These are phyloP conservation scores for Zhuqinia jingwanae DNA, from an alignment of 2,888 invertebrate genomes.

Conservation along the genomic window DNA sequence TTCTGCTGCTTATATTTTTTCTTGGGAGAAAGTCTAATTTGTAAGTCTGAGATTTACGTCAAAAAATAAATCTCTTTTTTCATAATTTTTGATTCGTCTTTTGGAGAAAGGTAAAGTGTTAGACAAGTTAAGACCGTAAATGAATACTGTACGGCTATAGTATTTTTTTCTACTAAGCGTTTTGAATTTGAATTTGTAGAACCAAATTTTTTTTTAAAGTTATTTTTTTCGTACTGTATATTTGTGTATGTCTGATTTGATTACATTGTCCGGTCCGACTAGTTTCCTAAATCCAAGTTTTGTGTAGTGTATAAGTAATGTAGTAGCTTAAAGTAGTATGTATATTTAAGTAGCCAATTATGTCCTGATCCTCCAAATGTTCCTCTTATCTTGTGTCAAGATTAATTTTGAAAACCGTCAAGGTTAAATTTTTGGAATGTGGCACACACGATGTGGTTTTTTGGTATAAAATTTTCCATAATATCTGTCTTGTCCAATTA, in stretches of 20 bases:
- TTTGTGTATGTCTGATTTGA: conserved; percentile 46
- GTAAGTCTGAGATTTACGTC: conserved; percentile 43
- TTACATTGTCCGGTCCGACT: conserved; percentile 64
- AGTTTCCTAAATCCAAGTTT: conserved; percentile 53
- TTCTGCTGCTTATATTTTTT: no score
- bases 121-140: conserved; percentile 67
- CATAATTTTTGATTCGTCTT: neutral
- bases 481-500: conserved; percentile 1
- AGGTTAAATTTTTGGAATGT: neutral
- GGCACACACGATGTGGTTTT: conserved; percentile 45
- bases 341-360: neutral
- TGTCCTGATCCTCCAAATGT: no score
- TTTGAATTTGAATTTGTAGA: neutral
- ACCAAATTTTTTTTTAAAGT: neutral
- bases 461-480: conserved; percentile 50
- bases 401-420: neutral
- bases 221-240: no score
- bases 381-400: neutral
- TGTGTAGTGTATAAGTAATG: neutral
- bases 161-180: conserved; percentile 5
- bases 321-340: neutral
- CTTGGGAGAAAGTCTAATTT: neutral
- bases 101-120: conserved; percentile 51
- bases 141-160: conserved; percentile 58
- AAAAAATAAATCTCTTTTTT: conserved; percentile 11